Conservation (phyloP, 2,888 invertebrate species). For the Pachliopta kotzebuea region DNA sequence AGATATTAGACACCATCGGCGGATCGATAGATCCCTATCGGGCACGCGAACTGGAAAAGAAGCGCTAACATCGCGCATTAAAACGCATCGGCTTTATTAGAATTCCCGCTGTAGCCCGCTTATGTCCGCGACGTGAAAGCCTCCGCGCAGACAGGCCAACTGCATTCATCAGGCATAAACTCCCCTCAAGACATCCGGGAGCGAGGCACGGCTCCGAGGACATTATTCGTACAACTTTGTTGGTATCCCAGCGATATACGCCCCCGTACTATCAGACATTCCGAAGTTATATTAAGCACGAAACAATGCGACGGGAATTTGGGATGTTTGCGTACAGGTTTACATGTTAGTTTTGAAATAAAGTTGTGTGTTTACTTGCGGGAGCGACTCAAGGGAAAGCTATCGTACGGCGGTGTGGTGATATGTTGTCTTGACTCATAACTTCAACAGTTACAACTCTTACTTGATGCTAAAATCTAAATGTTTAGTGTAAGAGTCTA, state of each 20-base stretch:
- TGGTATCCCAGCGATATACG: conserved; percentile 27
- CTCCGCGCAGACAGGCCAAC: conserved; percentile 34
- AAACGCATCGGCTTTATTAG: conserved; percentile 45
- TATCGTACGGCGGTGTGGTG: no score
- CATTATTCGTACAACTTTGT: conserved; percentile 28
- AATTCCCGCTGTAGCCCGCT: conserved; percentile 40
- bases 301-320: conserved; percentile 10
- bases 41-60: conserved; percentile 24
- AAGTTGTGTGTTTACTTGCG: neutral
- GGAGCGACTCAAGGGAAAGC: no score
- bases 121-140: conserved; percentile 42
- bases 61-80: conserved; percentile 38
- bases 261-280: conserved; percentile 20
- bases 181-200: conserved; percentile 52
- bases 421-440: no score
- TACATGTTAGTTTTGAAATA: neutral
- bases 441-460: no score
- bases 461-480: no score
- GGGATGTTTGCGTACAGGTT: neutral
- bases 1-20: no score
- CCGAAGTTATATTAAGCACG: conserved; percentile 20
- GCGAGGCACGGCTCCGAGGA: conserved; percentile 32
- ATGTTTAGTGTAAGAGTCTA: no score
- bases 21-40: conserved; percentile 13
- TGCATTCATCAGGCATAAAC: conserved; percentile 40